Evolutionary conservation across 2,888 invertebrate genomes (phyloP), one percentile per base, ranked within the genome.

Genomic region (Mimachlamys varia): DNA sequence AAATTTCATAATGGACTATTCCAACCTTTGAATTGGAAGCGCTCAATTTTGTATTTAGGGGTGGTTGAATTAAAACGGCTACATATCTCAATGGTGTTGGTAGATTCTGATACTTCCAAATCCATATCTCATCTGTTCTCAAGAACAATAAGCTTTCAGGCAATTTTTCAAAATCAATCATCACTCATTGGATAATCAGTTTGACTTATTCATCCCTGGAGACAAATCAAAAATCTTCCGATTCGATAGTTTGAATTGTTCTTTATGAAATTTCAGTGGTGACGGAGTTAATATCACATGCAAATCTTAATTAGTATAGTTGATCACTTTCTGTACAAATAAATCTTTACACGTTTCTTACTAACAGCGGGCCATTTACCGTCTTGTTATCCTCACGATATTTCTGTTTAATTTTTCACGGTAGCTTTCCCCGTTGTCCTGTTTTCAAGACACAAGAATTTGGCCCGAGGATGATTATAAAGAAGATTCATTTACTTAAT

Each of bases 321-420:
- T 13, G 10, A 33, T 27, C 76, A 76, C 27, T 76, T 19, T 76
- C 33, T 76, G 19, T 58, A 76, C 33, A 27, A 27, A 27, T 76
- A 22, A 3, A 3, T 58, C 3, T 22, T 22, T 19, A 58, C 76
- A 76, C 76, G 7, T 1, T 76, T 33, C 76, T 76, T 76, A 76
- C 76, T 76, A 76, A 76, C 76, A 76, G 7, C 22, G 17, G 62
- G 62, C 33, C 27, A 33, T 76, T 33, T 33, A 13, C 10, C 33
- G 22, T 7, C 76, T 33, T 33, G 44, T 76, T 27, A 19, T 58
- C 58, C 58, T 76, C 76, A 76, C 76, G 12, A 76, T 76, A 33
- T 76, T 58, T 76, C 76, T 76, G 76, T 76, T 76, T 76, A 76
- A 76, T 76, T 76, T 76, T 76, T 76, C 76, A 76, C 76, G 76